Evolutionary conservation across 2,113 vertebrate genomes (phyloP), one percentile per base, ranked within the genome.

Genomic region (Onychostruthus taczanowskii): DNA sequence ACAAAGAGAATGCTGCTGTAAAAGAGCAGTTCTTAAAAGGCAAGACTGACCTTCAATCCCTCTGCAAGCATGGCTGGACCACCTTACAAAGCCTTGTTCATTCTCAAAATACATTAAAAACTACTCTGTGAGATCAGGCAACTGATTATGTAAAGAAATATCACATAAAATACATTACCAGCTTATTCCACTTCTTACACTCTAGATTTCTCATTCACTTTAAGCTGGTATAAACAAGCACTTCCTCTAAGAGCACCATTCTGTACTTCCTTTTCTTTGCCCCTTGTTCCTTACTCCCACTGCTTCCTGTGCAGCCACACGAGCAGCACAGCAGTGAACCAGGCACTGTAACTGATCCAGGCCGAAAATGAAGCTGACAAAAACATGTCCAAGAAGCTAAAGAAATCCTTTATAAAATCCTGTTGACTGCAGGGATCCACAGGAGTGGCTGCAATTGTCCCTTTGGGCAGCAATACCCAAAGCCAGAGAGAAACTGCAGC

Each of bases 201-300:
- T 70, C 21, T 4, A 50, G 33, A 28, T 89, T 96, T 93, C 89
- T 92, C 76, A 92, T 44, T 63, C 70, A 23, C 39, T 63, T 84
- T 1, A 31, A 52, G 17, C 31, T 83, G 59, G 62, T 30, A 91
- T 53, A 90, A 96, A 94, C 88, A 95, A 88, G 39, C 17, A 50
- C 43, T 94, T 95, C 88, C 94, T 88, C 90, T 76, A 78, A 82
- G 63, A 30, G 53, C 74, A 95, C 74, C 69, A 37, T 41, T 19
- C 49, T 64, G 39, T 16, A 95, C 63, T 90, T 91, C 90, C 55
- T 77, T 85, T 88, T 76, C 76, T 94, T 77, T 75, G 72, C 75
- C 59, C 37, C 58, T 35, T 21, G 89, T 93, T 94, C 88, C 83
- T 84, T 18, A 77, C 55, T 93, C 89, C 72, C 89, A 86, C 76